phyloP scores from a whole-genome alignment of 2,888 invertebrate species.

The Raillietiella orientalis region DNA sequence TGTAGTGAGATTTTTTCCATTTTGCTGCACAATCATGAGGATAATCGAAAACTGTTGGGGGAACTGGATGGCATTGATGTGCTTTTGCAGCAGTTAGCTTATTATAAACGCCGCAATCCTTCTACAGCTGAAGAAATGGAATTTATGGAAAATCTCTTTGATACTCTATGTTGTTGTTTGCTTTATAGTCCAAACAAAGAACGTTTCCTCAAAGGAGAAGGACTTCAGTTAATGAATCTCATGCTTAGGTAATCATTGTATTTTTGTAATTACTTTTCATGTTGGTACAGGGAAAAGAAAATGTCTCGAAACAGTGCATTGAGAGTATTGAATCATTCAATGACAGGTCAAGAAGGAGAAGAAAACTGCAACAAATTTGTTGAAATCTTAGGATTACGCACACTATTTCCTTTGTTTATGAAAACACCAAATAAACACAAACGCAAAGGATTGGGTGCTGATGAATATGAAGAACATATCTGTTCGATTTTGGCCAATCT shows the following conservation, averaged over 20 bases:
- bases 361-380: slow-evolving; percentile 87
- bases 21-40: slow-evolving; percentile 57
- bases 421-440: slow-evolving; percentile 69
- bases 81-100: slow-evolving; percentile 68
- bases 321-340: slow-evolving; percentile 88
- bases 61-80: slow-evolving; percentile 86
- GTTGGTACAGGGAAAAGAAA: slow-evolving; percentile 50
- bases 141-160: slow-evolving; percentile 95
- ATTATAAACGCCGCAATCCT: slow-evolving; percentile 82
- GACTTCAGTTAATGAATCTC: slow-evolving; percentile 92
- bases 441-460: slow-evolving; percentile 18
- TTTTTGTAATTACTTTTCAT: not conserved
- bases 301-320: slow-evolving; percentile 79
- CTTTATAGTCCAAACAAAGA: slow-evolving; percentile 63
- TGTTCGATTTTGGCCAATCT: slow-evolving; percentile 73
- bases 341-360: slow-evolving; percentile 65
- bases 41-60: slow-evolving; percentile 45
- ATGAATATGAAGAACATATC: slow-evolving; percentile 34
- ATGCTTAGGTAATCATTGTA: slow-evolving; percentile 36
- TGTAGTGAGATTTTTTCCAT: slow-evolving; percentile 86
- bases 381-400: slow-evolving; percentile 77
- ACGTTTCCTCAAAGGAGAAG: slow-evolving; percentile 78
- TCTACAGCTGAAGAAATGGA: slow-evolving; percentile 70
- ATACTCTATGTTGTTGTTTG: slow-evolving; percentile 70
- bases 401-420: slow-evolving; percentile 95